Conservation (phyloP, 2,888 invertebrate genomes). For the Drosophila lacicola region DNA sequence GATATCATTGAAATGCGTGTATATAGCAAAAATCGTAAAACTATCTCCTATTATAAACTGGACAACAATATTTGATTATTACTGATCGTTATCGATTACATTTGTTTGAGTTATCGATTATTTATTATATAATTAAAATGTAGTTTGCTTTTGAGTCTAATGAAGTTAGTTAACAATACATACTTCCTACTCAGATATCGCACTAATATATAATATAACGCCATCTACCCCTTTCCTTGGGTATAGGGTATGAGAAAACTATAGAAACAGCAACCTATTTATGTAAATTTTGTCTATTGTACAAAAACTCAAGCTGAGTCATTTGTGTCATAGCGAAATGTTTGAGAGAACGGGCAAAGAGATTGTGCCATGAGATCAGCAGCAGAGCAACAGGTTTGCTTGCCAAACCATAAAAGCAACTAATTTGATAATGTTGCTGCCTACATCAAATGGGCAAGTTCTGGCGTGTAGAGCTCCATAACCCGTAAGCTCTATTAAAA, state of each 20-base stretch:
- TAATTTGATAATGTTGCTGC: conserved; percentile 11
- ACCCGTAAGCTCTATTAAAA: not conserved
- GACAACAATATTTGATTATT: too few species aligned
- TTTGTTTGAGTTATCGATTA: too few species aligned
- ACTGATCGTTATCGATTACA: too few species aligned
- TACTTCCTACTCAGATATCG: too few species aligned
- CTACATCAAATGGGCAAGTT: conserved; percentile 1
- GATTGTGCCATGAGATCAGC: conserved; percentile 58
- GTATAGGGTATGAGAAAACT: not conserved
- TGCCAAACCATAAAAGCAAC: conserved; percentile 9
- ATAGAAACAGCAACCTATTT: conserved; percentile 31
- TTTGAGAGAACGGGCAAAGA: conserved; percentile 43
- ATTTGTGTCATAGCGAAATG: conserved; percentile 46
- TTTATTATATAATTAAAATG: too few species aligned
- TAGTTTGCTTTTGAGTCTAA: too few species aligned
- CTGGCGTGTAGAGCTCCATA: not conserved
- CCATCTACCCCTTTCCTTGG: not conserved
- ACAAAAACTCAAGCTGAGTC: conserved; percentile 41
- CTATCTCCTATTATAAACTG: too few species aligned
- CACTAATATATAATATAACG: too few species aligned
- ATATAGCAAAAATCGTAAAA: too few species aligned
- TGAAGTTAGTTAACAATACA: too few species aligned
- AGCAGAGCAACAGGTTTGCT: conserved; percentile 47
- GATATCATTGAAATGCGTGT: too few species aligned
- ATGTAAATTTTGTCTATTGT: conserved; percentile 53